Base-by-base conservation (phyloP, 2,888 invertebrate genomes). In the Campoplex nolae region DNA sequence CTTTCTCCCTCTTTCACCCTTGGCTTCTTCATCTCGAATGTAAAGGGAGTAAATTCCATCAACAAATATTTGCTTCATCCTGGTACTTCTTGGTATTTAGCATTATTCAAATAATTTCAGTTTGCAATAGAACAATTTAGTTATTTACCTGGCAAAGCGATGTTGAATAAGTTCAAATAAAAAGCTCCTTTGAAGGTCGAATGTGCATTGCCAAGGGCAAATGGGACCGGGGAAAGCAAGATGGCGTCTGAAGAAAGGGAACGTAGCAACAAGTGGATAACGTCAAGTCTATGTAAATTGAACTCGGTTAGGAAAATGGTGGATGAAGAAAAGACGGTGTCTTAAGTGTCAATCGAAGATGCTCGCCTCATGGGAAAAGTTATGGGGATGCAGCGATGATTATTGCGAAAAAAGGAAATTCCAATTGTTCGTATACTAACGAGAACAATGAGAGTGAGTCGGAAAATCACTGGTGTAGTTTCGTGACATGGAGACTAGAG, bases 1-100 rank as follows among this genome's bases (percentile, higher is more conserved):
- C 90, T 87, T 89, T 84, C 88, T 77, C 87, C 86, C 88, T 81
- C 79, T 54, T 38, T 23, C 51, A 67, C 79, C 67, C 65, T 70
- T 70, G 8, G 11, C 35, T 35, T 62, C 35, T 32, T 71, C 75
- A 51, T 28, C 11, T 45, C 11, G 45, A 13, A 11, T 45, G 13
- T 45, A 2, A 45, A 11, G 45, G 2, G 56, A 11, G 23, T 9
- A 23, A 56, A 11, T 28, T 28, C 11, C 58, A 11, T 58, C 11
- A 28, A 23, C 13, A 28, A 58, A 58, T 58, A 58, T 58, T 58
- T 58, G 3, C 11, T 28, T 13, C 11, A 58, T 9, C 18, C 13
- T 28, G 11, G 11, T 28, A 58, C 9, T 58, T 28, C 32, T 62
- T 16, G 13, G 32, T 62, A 4, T 6, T 32, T 32, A 62, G 16